Evolutionary conservation across 2,888 invertebrate species (phyloP).

Genomic region (Thysanoteuthis rhombus): DNA sequence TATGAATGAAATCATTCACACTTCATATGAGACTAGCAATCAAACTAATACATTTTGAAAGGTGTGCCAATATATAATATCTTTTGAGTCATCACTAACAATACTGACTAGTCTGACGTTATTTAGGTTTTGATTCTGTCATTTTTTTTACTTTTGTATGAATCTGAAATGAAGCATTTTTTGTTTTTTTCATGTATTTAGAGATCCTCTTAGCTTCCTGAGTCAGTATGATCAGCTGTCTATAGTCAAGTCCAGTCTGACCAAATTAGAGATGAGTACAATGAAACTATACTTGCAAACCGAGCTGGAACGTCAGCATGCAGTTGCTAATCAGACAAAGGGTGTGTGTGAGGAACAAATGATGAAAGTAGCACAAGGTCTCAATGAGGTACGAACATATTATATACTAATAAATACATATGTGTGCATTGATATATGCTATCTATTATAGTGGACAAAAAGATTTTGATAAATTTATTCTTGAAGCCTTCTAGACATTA

Average conservation of each 20-base stretch:
- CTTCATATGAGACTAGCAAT: background rate
- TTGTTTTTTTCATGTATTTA: slow-evolving; percentile 35
- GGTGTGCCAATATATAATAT: background rate
- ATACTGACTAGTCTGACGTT: background rate
- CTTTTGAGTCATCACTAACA: background rate
- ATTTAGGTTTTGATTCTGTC: background rate
- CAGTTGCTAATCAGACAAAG: slow-evolving; percentile 54
- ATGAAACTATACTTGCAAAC: slow-evolving; percentile 57
- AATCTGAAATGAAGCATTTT: background rate
- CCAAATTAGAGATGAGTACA: slow-evolving; percentile 55
- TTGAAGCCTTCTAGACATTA: background rate
- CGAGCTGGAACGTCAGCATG: slow-evolving; percentile 58
- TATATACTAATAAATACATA: background rate
- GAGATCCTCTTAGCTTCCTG: slow-evolving; percentile 53
- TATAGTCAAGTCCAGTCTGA: slow-evolving; percentile 51
- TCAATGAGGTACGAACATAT: slow-evolving; percentile 37
- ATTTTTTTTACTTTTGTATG: background rate
- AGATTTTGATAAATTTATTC: background rate
- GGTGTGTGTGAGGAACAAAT: slow-evolving; percentile 49
- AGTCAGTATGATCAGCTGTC: slow-evolving; percentile 55
- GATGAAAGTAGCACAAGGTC: slow-evolving; percentile 44
- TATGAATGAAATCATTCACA: background rate
- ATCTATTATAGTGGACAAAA: background rate
- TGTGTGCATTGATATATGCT: background rate
- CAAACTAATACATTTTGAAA: background rate